Evolutionary conservation across 1,140 invertebrate species (phyloP).

Genomic region (Phocides pigmalion): DNA sequence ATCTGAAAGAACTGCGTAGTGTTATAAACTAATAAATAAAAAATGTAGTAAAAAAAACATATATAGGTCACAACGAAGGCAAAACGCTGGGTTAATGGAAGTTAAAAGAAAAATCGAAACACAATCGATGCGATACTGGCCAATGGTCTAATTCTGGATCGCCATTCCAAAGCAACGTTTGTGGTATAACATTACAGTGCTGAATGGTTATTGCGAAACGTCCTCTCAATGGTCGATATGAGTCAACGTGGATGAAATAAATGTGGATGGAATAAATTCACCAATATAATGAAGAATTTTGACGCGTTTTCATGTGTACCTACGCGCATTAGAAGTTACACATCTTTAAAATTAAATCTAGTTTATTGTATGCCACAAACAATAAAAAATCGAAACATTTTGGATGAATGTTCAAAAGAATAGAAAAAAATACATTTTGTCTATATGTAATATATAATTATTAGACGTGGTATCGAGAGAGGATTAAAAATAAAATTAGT

Average conservation of each 20-base stretch:
- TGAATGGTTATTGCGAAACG: slow-evolving; percentile 20
- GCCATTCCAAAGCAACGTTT: slow-evolving; percentile 14
- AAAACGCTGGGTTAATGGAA: slow-evolving; percentile 8
- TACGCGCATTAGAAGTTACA: no score
- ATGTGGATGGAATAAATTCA: no score
- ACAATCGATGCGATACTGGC: slow-evolving; percentile 15
- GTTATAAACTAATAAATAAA: background rate
- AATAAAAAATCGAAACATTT: no score
- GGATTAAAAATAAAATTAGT: slow-evolving; percentile 18
- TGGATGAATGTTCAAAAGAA: no score
- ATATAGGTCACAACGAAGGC: background rate
- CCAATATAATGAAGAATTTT: no score
- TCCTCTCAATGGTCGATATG: background rate
- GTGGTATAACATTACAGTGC: slow-evolving; percentile 17
- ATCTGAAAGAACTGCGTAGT: no score
- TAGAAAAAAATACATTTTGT: no score
- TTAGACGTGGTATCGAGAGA: no score
- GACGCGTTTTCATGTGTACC: no score
- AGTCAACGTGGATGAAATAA: background rate
- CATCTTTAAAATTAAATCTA: no score
- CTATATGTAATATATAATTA: no score
- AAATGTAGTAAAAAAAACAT: background rate
- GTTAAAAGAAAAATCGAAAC: slow-evolving; percentile 14
- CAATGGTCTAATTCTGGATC: slow-evolving; percentile 25
- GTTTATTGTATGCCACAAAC: no score